phyloP scores from a whole-genome alignment of 2,797 vertebrate genomes.

The Sebastes kiyomatsui region DNA sequence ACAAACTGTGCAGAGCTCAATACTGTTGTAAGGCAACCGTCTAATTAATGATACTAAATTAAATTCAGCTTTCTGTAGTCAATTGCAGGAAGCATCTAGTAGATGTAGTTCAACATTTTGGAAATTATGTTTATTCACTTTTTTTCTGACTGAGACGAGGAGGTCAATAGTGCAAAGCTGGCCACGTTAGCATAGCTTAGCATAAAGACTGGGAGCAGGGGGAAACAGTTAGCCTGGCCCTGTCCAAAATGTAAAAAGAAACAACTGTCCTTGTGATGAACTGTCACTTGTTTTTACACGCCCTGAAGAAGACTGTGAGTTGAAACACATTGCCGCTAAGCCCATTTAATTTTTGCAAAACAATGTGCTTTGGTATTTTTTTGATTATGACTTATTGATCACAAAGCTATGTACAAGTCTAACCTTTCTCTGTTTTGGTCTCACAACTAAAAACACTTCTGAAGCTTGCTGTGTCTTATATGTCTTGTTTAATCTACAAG shows the following conservation, averaged over 20 bases:
- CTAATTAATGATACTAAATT: background rate
- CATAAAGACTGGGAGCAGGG: background rate
- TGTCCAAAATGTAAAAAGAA: background rate
- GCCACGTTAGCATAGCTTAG: background rate
- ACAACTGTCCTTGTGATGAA: too few species aligned
- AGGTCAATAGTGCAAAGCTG: background rate
- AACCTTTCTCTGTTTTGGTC: too few species aligned
- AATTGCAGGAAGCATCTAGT: background rate
- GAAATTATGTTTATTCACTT: background rate
- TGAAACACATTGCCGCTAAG: too few species aligned
- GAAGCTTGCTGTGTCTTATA: too few species aligned
- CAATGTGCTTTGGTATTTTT: fast-evolving
- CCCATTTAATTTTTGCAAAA: too few species aligned
- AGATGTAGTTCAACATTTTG: background rate
- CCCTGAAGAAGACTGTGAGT: too few species aligned
- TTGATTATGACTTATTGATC: too few species aligned
- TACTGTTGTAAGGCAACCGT: background rate
- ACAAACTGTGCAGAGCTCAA: background rate
- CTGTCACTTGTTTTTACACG: too few species aligned
- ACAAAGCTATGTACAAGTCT: too few species aligned
- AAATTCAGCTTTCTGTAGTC: background rate
- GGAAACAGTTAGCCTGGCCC: background rate
- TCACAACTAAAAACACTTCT: too few species aligned
- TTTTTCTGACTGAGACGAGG: background rate
- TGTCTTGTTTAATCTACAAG: too few species aligned